Base-by-base conservation (phyloP, 2,797 vertebrate species). In the Phylloscopus collybita region DNA sequence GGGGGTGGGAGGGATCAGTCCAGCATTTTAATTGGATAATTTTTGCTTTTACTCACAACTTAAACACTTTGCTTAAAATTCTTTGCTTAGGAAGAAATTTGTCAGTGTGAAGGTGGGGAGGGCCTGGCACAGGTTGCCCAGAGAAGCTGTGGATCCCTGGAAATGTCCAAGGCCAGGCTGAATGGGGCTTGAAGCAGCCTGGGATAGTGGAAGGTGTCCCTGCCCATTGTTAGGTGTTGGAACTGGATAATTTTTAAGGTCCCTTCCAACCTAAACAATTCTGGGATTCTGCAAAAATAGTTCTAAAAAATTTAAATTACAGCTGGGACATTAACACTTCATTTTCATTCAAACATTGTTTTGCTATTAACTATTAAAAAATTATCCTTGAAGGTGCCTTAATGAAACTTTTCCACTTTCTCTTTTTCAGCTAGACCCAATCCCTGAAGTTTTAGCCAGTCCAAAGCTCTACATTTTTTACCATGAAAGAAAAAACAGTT, bases 131-230 rank as follows among this genome's bases (percentile, higher is more conserved):
- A 51, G 64, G 50, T 0, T 70, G 3, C 6, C 18, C 86, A 62
- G 36, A 57, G 57, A 30, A 76, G 44, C 29, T 70, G 50, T n/a
- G 79, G 8, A 47, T 65, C 45, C 51, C 38, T 83, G 59, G 38
- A 7, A 59, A 3, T 71, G 59, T 34, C 8, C 72, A 47, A 47
- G 25, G 17, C 38, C 21, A 9, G n/a, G 40, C 0, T 84, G 45
- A 34, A 72, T 0, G 0, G 0, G 45, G 26, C 4, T 66, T 66
- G 47, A 34, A 90, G 4, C 7, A 60, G 0, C 4, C n/a, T 79
- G 53, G 34, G 21, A 1, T 0, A 10, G 25, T 27, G 66, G 45
- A 1, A 84, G 10, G 1, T 60, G 34, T 60, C 26, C 30, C 66
- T 79, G 45, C 6, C 26, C 22, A 5, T 29, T 40, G 16, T 9